phyloP scores from a whole-genome alignment of 2,888 invertebrate genomes.

The Mythimna ferrago region DNA sequence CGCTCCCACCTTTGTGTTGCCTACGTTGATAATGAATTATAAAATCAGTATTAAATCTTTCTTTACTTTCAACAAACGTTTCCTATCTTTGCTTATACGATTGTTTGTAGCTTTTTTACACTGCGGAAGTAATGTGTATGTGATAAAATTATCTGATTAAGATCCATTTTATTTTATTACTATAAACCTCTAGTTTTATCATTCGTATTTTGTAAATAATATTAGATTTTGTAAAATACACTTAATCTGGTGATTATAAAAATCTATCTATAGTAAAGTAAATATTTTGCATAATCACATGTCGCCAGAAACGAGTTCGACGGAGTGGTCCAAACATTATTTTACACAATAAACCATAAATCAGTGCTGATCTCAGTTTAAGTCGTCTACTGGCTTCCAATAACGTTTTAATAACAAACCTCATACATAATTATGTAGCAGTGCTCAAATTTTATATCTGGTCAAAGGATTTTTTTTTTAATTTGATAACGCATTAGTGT shows the following conservation, averaged over 20 bases:
- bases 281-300: slow-evolving; percentile 62
- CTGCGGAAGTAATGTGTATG: slow-evolving; percentile 82
- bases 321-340: slow-evolving; percentile 66
- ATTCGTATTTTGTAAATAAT: slow-evolving; percentile 85
- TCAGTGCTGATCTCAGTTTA: slow-evolving; percentile 60
- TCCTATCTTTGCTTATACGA: slow-evolving; percentile 72
- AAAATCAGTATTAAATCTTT: slow-evolving; percentile 75
- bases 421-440: slow-evolving; percentile 44
- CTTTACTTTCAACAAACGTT: slow-evolving; percentile 78
- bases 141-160: slow-evolving; percentile 87
- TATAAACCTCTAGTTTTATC: slow-evolving; percentile 81
- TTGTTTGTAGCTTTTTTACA: slow-evolving; percentile 75
- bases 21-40: slow-evolving; percentile 55
- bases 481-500: slow-evolving; percentile 43
- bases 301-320: slow-evolving; percentile 62
- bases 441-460: slow-evolving; percentile 60
- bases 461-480: slow-evolving; percentile 36
- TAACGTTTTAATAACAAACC: slow-evolving; percentile 30
- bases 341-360: slow-evolving; percentile 59
- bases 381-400: slow-evolving; percentile 40
- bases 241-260: slow-evolving; percentile 72
- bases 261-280: slow-evolving; percentile 61
- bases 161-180: slow-evolving; percentile 84
- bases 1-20: slow-evolving; percentile 35
- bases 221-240: slow-evolving; percentile 82